phyloP scores from a whole-genome alignment of 2,797 vertebrate genomes.

The Paguma larvata region DNA sequence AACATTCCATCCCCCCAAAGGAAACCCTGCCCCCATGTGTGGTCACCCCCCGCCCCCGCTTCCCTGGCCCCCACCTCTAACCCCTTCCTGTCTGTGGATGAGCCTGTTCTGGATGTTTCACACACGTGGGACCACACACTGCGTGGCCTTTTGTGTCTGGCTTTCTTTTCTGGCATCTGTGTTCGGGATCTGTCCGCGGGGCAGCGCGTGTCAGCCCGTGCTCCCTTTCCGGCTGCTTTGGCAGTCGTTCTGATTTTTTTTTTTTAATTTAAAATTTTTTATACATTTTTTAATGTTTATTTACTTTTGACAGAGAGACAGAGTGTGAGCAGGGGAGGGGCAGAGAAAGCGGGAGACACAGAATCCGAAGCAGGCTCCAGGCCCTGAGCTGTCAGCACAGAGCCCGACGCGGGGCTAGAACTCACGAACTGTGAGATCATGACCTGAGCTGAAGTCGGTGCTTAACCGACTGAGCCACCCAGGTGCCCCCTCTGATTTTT shows the following conservation, averaged over 20 bases:
- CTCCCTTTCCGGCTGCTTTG: not conserved
- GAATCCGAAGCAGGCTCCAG: no score
- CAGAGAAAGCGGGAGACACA: no score
- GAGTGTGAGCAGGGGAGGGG: no score
- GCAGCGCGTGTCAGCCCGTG: fast-evolving
- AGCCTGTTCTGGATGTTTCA: not conserved
- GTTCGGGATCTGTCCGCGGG: fast-evolving
- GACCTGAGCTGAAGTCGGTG: no score
- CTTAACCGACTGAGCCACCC: no score
- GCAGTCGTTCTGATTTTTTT: not conserved
- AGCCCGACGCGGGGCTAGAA: no score
- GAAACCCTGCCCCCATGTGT: fast-evolving
- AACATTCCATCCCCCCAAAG: not conserved
- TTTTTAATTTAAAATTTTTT: not conserved
- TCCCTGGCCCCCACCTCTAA: fast-evolving
- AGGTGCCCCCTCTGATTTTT: not conserved
- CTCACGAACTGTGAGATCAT: no score
- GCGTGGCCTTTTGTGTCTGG: not conserved
- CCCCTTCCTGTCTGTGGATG: fast-evolving
- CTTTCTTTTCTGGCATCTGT: not conserved
- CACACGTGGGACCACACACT: fast-evolving
- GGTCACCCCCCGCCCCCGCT: fast-evolving
- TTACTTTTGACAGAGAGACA: no score
- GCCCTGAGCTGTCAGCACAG: no score
- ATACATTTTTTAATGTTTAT: no score